These are phyloP conservation scores for Scelioninae gen. 2 DNA, from an alignment of 2,888 invertebrate species.

Conservation along the genomic window DNA sequence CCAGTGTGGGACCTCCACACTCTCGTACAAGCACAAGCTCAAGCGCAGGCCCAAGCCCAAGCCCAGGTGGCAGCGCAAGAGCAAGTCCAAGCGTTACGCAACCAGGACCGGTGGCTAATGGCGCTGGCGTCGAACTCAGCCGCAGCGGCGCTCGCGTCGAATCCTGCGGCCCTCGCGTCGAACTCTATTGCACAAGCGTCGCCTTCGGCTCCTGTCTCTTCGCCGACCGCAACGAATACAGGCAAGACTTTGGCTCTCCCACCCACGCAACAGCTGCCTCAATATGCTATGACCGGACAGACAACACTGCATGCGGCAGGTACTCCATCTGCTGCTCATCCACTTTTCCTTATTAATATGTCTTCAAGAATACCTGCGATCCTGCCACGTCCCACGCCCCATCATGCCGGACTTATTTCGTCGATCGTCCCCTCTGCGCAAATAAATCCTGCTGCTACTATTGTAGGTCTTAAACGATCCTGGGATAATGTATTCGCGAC, in stretches of 20 bases:
- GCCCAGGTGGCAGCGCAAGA: constrained; percentile 71
- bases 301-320: constrained; percentile 75
- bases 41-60: constrained; percentile 72
- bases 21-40: constrained; percentile 72
- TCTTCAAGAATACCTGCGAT: constrained; percentile 71
- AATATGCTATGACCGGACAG: constrained; percentile 76
- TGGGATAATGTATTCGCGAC: constrained; percentile 85
- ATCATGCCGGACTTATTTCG: constrained; percentile 65
- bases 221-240: constrained; percentile 62
- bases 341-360: constrained; percentile 71
- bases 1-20: constrained; percentile 74
- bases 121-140: constrained; percentile 71
- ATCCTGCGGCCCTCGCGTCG: not conserved
- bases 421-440: constrained; percentile 68
- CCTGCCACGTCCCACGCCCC: constrained; percentile 71
- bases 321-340: constrained; percentile 68
- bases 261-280: constrained; percentile 73
- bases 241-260: constrained; percentile 76
- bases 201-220: constrained; percentile 64
- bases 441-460: constrained; percentile 74
- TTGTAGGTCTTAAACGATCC: constrained; percentile 79
- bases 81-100: constrained; percentile 68
- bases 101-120: constrained; percentile 74
- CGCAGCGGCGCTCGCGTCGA: constrained; percentile 55
- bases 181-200: constrained; percentile 67